Percentiles rank a stretch among this genome's conserved stretches.
Conservation (phyloP, 1,140 invertebrate species). For the Teleopsis dalmanni region DNA sequence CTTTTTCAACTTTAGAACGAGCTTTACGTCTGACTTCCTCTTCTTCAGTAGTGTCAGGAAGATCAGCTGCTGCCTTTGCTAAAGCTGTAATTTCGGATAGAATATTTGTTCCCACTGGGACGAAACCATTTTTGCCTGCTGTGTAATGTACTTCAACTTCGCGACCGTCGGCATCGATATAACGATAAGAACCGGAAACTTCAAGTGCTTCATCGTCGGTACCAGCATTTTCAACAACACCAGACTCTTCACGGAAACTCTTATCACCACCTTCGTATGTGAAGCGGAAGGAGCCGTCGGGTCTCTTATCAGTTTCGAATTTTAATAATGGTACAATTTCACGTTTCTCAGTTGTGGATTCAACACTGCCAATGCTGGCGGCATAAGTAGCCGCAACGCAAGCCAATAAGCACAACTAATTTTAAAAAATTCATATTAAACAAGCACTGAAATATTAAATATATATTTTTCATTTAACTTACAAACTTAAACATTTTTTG, state of each 20-base stretch:
- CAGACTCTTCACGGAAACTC: slow-evolving; percentile 35
- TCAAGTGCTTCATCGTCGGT: slow-evolving; percentile 25
- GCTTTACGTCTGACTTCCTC: slow-evolving; percentile 20
- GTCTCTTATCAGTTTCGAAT: slow-evolving; percentile 24
- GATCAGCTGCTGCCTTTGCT: slow-evolving; percentile 12
- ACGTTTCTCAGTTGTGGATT: slow-evolving; percentile 9
- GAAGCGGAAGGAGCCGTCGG: slow-evolving; percentile 37
- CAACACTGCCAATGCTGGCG: slow-evolving; percentile 10
- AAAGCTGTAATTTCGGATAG: slow-evolving; percentile 28
- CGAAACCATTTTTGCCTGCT: slow-evolving; percentile 63
- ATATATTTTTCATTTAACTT: slow-evolving; percentile 10
- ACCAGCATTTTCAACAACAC: slow-evolving; percentile 17
- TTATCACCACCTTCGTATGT: slow-evolving; percentile 31
- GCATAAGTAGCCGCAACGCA: slow-evolving; percentile 3
- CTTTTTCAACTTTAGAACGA: slow-evolving; percentile 14
- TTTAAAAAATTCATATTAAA: background rate
- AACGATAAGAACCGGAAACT: slow-evolving; percentile 50
- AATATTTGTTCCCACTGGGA: slow-evolving; percentile 51
- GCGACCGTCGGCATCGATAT: slow-evolving; percentile 56
- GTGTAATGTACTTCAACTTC: slow-evolving; percentile 57
- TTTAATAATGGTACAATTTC: slow-evolving; percentile 25
- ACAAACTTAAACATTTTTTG: slow-evolving; percentile 35
- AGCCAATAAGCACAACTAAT: slow-evolving; percentile 11
- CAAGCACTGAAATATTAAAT: background rate
- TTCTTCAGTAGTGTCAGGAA: slow-evolving; percentile 3